Conservation (phyloP, 2,888 invertebrate genomes). For the Melanostoma mellinum region DNA sequence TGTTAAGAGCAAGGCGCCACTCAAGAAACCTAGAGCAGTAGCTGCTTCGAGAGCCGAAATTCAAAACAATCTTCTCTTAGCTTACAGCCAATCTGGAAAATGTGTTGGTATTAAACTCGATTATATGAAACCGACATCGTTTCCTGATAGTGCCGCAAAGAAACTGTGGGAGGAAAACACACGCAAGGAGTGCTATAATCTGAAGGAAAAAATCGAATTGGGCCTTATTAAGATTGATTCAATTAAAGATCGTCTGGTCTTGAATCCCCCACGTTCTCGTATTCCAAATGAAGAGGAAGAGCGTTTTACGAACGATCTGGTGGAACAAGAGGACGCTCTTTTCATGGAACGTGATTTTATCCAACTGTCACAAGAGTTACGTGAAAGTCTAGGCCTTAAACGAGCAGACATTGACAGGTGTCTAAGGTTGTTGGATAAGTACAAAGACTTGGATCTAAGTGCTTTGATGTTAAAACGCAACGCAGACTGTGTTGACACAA, state of each 20-base stretch:
- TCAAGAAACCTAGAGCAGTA: conserved; percentile 42
- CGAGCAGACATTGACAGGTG: conserved; percentile 88
- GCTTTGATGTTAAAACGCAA: conserved; percentile 91
- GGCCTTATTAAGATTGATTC: conserved; percentile 85
- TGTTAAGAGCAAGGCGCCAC: conserved; percentile 35
- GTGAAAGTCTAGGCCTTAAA: conserved; percentile 80
- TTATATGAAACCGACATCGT: conserved; percentile 84
- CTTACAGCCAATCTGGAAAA: conserved; percentile 85
- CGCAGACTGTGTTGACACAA: conserved; percentile 89
- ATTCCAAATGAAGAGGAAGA: conserved; percentile 78
- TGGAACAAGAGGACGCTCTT: conserved; percentile 79
- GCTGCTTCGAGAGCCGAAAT: conserved; percentile 28
- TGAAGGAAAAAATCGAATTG: conserved; percentile 85
- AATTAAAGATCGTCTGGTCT: conserved; percentile 84
- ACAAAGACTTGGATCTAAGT: conserved; percentile 82
- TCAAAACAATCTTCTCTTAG: conserved; percentile 84
- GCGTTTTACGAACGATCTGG: conserved; percentile 79
- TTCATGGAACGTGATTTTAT: conserved; percentile 79
- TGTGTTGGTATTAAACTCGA: conserved; percentile 87
- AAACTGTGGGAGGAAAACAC: conserved; percentile 87
- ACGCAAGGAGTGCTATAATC: conserved; percentile 84
- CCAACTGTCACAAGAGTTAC: conserved; percentile 78
- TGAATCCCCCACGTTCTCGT: conserved; percentile 82
- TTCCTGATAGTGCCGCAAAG: conserved; percentile 84
- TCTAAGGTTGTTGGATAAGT: conserved; percentile 86